Conservation (phyloP, 2,113 vertebrate genomes). For the Aptenodytes forsteri region DNA sequence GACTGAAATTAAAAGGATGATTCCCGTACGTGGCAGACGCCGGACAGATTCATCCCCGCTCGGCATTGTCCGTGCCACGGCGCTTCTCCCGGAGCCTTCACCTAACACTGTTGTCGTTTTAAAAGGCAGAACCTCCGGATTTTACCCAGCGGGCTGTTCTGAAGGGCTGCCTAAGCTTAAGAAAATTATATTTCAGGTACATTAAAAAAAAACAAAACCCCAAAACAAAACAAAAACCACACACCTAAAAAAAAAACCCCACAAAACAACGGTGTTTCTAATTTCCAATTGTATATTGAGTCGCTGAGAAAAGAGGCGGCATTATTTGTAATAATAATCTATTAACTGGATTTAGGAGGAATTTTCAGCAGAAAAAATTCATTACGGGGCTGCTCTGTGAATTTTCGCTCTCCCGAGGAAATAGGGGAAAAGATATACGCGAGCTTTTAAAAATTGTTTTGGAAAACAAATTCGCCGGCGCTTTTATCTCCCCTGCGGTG, state of each 20-base stretch:
- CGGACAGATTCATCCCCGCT: not conserved
- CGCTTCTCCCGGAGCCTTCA: not conserved
- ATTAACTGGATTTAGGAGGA: not conserved
- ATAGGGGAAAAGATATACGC: not conserved
- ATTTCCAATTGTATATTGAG: not conserved
- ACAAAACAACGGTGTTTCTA: not conserved
- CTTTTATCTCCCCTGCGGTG: not conserved
- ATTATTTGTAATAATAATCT: not conserved
- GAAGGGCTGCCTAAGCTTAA: not conserved
- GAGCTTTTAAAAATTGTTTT: not conserved
- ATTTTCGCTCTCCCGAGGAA: not conserved
- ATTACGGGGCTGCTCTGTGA: not conserved
- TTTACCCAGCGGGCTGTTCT: not conserved
- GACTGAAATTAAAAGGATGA: not conserved
- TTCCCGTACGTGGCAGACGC: not conserved
- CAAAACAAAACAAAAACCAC: not conserved
- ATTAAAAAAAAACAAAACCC: not conserved
- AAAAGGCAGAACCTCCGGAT: not conserved
- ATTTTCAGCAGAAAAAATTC: not conserved
- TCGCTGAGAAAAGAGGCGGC: not conserved
- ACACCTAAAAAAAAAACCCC: not conserved
- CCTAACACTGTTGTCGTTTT: not conserved
- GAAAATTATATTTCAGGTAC: not conserved
- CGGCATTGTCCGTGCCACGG: not conserved
- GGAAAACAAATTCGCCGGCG: constrained; percentile 3